phyloP scores from a whole-genome alignment of 2,888 invertebrate species.

The Scrobipalpa atriplicella region DNA sequence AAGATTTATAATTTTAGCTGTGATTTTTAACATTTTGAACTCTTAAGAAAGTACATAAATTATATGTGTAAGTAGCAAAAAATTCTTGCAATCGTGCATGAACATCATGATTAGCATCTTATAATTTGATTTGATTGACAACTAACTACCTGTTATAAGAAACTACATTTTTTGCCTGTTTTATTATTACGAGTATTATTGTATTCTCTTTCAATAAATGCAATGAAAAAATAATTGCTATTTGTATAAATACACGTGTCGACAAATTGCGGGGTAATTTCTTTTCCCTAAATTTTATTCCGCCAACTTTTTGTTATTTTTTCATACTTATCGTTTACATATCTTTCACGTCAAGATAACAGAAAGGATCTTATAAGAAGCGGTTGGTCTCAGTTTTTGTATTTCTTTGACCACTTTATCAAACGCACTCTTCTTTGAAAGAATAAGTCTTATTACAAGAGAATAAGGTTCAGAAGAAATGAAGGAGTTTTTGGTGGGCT shows the following conservation, averaged over 20 bases:
- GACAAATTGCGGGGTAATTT: background rate
- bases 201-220: background rate
- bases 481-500: background rate
- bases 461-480: constrained; percentile 16
- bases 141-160: constrained; percentile 29
- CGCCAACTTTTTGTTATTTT: constrained; percentile 29
- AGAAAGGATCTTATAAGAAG: constrained; percentile 58
- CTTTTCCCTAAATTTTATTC: background rate
- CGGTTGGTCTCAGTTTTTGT: constrained; percentile 63
- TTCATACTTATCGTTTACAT: constrained; percentile 20
- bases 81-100: constrained; percentile 21
- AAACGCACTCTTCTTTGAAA: background rate
- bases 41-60: background rate
- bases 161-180: background rate
- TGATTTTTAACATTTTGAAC: no score
- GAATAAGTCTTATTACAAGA: constrained; percentile 9
- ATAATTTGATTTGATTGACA: constrained; percentile 43
- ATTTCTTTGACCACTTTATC: background rate
- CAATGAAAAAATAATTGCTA: background rate
- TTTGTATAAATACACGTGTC: background rate
- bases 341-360: constrained; percentile 50
- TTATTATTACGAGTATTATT: background rate
- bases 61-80: background rate
- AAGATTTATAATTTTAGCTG: no score
- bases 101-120: constrained; percentile 31